phyloP scores from a whole-genome alignment of 1,140 invertebrate species.

The Drosophila equinoxialis region DNA sequence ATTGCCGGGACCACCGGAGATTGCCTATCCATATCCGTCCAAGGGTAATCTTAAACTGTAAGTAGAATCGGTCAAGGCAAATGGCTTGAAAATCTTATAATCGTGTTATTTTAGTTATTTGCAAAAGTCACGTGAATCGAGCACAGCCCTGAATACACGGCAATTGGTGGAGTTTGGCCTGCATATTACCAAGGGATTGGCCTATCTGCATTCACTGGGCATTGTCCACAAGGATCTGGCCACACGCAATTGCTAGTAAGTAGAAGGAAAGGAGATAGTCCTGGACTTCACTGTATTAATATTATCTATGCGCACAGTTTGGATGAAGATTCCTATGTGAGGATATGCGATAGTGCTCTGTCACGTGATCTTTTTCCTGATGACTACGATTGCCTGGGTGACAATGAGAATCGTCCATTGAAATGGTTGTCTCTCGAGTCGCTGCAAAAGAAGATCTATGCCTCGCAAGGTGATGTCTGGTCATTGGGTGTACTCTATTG shows the following conservation, averaged over 20 bases:
- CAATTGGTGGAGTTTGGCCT: conserved; percentile 95
- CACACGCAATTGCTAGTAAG: conserved; percentile 94
- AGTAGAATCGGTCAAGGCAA: conserved; percentile 46
- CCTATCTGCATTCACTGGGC: conserved; percentile 94
- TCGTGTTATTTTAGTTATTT: conserved; percentile 84
- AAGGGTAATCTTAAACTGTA: conserved; percentile 96
- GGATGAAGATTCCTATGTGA: conserved; percentile 92
- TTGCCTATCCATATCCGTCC: conserved; percentile 91
- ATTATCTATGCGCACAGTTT: conserved; percentile 85
- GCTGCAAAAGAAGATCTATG: conserved; percentile 87
- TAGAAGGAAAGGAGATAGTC: conserved; percentile 60
- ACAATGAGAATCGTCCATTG: conserved; percentile 96
- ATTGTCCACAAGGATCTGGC: conserved; percentile 96
- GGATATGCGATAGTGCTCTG: conserved; percentile 94
- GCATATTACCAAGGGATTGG: conserved; percentile 93
- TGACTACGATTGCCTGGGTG: conserved; percentile 97
- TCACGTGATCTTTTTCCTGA: conserved; percentile 96
- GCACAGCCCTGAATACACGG: conserved; percentile 87
- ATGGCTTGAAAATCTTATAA: background rate
- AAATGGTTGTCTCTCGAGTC: conserved; percentile 98
- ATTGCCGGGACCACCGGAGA: conserved; percentile 88
- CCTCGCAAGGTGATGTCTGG: conserved; percentile 86
- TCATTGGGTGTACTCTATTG: conserved; percentile 96
- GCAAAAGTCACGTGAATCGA: conserved; percentile 86
- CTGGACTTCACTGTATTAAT: too few relatives aligned